A percentile compares a stretch with the other conserved stretches of the same genome.
Conservation (phyloP, 2,888 invertebrate genomes). For the Heliconius cydno region DNA sequence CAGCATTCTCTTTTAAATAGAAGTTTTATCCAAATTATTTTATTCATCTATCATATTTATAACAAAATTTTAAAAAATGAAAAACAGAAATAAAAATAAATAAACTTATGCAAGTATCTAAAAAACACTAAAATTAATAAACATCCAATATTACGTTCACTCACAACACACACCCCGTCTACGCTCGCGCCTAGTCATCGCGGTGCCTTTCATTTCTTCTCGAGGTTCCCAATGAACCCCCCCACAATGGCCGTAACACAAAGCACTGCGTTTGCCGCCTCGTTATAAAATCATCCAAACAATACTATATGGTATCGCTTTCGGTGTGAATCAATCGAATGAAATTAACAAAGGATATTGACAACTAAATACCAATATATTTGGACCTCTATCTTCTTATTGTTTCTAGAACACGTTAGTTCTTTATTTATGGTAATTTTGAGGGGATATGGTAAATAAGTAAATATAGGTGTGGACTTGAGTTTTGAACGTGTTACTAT, state of each 20-base stretch:
- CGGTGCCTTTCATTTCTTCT: conserved; percentile 81
- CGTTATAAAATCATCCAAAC: conserved; percentile 81
- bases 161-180: conserved; percentile 49
- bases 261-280: conserved; percentile 76
- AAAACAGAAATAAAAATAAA: too few species aligned
- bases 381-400: conserved; percentile 52
- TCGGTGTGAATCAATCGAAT: conserved; percentile 78
- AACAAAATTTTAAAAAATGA: not conserved
- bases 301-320: conserved; percentile 77
- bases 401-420: conserved; percentile 48
- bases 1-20: too few species aligned
- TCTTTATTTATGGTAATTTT: conserved; percentile 50
- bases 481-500: conserved; percentile 36
- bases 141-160: conserved; percentile 28
- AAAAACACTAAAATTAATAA: too few species aligned
- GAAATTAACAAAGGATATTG: conserved; percentile 75
- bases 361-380: conserved; percentile 50
- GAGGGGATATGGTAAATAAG: conserved; percentile 40
- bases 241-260: conserved; percentile 72
- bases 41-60: not conserved
- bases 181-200: conserved; percentile 77
- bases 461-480: conserved; percentile 54
- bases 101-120: not conserved
- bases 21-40: too few species aligned
- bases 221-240: conserved; percentile 72